Conservation (phyloP, 2,113 vertebrate genomes). For the Hylia prasina region DNA sequence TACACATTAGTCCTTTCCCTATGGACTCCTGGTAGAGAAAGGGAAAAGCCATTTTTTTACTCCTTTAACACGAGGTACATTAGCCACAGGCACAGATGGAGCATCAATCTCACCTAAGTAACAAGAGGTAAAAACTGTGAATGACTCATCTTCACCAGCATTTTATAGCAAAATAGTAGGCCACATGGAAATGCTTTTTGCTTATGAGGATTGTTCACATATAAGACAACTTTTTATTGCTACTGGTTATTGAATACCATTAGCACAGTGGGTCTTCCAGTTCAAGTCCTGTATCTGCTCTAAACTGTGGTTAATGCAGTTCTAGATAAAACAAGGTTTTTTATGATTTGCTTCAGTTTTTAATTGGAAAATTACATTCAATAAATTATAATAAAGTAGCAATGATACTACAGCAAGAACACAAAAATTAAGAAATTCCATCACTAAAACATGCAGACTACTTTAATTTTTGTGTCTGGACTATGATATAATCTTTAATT, state of each 20-base stretch:
- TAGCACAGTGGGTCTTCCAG: not conserved
- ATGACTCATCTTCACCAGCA: not conserved
- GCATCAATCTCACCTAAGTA: not conserved
- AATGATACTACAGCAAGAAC: not conserved
- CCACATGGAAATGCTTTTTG: not conserved
- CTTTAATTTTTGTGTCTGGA: not conserved
- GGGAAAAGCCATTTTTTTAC: not conserved
- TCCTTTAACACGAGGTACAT: not conserved
- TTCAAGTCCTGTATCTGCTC: not conserved
- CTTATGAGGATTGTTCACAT: not conserved
- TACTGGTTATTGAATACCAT: not conserved
- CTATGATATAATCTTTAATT: constrained; percentile 48
- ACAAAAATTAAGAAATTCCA: not conserved
- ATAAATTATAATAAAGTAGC: not conserved
- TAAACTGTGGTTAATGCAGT: not conserved
- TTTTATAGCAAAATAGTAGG: not conserved
- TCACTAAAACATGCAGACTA: not conserved
- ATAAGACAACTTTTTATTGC: not conserved
- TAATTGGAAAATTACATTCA: not conserved
- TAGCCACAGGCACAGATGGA: not conserved
- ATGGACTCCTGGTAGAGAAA: not conserved
- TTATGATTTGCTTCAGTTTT: not conserved
- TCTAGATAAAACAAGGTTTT: not conserved
- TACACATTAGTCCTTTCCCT: not conserved
- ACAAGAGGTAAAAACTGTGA: not conserved